Percentiles rank a stretch among this genome's conserved stretches.
phyloP scores from a whole-genome alignment of 2,113 vertebrate genomes.

The Rhinopithecus roxellana region DNA sequence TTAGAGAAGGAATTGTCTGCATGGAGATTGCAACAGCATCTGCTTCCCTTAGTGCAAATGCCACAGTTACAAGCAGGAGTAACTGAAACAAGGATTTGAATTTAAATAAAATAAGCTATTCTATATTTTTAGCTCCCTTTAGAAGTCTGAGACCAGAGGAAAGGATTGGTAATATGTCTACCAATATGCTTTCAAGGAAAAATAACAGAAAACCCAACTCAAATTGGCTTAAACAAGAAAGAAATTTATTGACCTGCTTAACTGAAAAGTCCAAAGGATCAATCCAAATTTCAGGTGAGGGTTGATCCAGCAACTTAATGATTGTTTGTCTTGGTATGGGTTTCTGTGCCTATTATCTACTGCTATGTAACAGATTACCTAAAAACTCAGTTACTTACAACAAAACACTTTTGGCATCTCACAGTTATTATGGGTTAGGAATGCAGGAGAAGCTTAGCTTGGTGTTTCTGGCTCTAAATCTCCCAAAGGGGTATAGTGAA shows the following conservation, averaged over 20 bases:
- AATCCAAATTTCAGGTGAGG: background rate
- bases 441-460: background rate
- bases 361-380: background rate
- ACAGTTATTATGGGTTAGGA: background rate
- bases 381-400: background rate
- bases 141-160: background rate
- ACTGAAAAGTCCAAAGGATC: background rate
- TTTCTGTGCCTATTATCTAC: background rate
- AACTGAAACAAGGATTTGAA: background rate
- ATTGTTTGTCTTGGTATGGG: background rate
- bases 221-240: background rate
- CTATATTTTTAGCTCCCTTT: background rate
- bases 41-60: slow-evolving; percentile 33
- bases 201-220: background rate
- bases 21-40: background rate
- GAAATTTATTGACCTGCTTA: background rate
- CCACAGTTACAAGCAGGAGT: background rate
- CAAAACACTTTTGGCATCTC: background rate
- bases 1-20: slow-evolving; percentile 19
- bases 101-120: slow-evolving; percentile 4
- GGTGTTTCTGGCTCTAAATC: background rate
- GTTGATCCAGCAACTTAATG: background rate
- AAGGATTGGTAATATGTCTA: background rate
- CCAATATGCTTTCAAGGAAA: background rate
- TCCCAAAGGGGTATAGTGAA: background rate